phyloP scores from a whole-genome alignment of 2,113 vertebrate species.

The Alosa alosa region DNA sequence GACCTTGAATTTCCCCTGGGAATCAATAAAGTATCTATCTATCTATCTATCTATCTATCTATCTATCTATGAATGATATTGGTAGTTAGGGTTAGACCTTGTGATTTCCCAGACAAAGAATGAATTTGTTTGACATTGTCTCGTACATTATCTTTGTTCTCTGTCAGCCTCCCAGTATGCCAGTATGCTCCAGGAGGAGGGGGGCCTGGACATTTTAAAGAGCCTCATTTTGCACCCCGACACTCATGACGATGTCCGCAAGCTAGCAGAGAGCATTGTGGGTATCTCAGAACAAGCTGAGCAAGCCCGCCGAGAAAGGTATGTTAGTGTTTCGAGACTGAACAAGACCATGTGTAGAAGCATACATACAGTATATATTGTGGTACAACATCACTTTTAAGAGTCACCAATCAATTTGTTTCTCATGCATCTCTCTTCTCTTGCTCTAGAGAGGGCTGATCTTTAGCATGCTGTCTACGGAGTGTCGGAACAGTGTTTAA shows the following conservation, averaged over 20 bases:
- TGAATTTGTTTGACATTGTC: neutral
- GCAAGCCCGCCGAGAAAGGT: neutral
- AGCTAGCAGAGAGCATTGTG: slow-evolving; percentile 79
- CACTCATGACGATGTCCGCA: slow-evolving; percentile 79
- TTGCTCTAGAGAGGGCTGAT: neutral
- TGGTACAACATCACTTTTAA: neutral
- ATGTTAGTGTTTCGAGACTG: neutral
- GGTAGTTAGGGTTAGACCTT: neutral
- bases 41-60: too few species aligned
- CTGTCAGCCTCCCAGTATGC: slow-evolving; percentile 82
- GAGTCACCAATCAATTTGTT: neutral
- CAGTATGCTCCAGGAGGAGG: slow-evolving; percentile 85
- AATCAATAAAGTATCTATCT: too few species aligned
- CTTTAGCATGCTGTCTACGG: neutral
- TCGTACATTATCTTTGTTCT: neutral
- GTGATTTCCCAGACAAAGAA: neutral
- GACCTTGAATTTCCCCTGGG: too few species aligned
- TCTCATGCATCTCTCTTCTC: neutral
- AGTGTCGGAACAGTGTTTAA: neutral
- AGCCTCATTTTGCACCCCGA: slow-evolving; percentile 79
- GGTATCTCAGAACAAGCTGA: slow-evolving; percentile 70
- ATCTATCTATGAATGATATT: too few species aligned
- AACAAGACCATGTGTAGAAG: neutral
- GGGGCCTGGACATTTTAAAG: slow-evolving; percentile 80
- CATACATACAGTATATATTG: neutral